Evolutionary conservation across 1,140 invertebrate species (phyloP).

Genomic region (Cydia pomonella): DNA sequence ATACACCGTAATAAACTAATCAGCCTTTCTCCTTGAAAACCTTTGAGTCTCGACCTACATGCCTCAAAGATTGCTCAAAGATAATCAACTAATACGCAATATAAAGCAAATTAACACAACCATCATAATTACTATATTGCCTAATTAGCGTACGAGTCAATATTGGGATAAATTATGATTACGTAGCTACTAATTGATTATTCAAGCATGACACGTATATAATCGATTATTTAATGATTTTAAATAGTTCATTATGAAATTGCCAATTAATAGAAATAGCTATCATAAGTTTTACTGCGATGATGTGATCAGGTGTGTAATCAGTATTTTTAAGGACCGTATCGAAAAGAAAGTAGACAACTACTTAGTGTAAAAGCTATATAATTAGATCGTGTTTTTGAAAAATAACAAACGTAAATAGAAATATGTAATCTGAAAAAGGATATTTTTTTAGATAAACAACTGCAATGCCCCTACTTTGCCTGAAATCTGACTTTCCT

Average conservation of each 20-base stretch:
- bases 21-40: not conserved
- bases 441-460: too few relatives aligned
- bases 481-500: too few relatives aligned
- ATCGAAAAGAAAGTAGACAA: too few relatives aligned
- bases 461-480: too few relatives aligned
- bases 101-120: not conserved
- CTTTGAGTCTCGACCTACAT: not conserved
- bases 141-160: not conserved
- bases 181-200: not conserved
- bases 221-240: not conserved
- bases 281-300: not conserved
- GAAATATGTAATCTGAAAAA: too few relatives aligned
- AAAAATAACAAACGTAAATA: too few relatives aligned
- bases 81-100: constrained; percentile 15
- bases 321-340: too few relatives aligned
- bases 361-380: too few relatives aligned
- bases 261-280: not conserved
- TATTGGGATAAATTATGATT: not conserved
- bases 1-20: not conserved
- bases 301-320: not conserved
- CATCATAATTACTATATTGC: not conserved
- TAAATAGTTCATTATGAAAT: not conserved
- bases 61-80: not conserved
- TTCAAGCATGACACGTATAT: not conserved
- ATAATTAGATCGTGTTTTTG: too few relatives aligned